Conservation (phyloP, 2,113 vertebrate genomes). For the Naja naja region DNA sequence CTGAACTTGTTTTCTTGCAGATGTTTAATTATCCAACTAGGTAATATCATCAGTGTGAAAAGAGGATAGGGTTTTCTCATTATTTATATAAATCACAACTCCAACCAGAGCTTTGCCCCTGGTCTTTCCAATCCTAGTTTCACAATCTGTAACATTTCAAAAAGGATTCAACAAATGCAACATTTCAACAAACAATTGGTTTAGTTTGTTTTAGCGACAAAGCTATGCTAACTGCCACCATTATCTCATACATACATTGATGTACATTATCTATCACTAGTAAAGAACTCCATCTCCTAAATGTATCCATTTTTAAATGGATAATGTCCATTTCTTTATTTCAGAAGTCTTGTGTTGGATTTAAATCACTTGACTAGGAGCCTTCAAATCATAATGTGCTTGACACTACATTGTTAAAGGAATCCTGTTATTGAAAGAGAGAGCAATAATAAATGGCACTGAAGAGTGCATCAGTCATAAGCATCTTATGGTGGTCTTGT, state of each 20-base stretch:
- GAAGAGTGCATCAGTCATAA: neutral
- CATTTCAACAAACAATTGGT: neutral
- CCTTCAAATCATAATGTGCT: slow-evolving; percentile 16
- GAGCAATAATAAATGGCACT: slow-evolving; percentile 23
- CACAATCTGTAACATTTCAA: neutral
- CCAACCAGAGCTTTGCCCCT: neutral
- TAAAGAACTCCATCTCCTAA: slow-evolving; percentile 10
- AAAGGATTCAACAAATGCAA: neutral
- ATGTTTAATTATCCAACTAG: neutral
- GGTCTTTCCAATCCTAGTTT: neutral
- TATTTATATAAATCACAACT: neutral
- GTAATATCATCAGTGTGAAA: neutral
- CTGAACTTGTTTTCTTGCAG: neutral
- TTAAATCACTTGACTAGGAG: neutral
- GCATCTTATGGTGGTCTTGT: neutral
- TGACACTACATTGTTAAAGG: slow-evolving; percentile 27
- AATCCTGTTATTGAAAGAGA: slow-evolving; percentile 20
- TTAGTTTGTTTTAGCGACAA: neutral
- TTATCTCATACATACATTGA: slow-evolving; percentile 16
- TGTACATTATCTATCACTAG: neutral
- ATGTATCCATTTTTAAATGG: slow-evolving; percentile 20
- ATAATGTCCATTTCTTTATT: slow-evolving; percentile 34
- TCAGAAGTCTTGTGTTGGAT: neutral
- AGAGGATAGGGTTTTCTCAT: neutral
- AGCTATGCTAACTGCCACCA: slow-evolving; percentile 18